Conservation (phyloP, 2,888 invertebrate genomes). For the Cancer borealis region DNA sequence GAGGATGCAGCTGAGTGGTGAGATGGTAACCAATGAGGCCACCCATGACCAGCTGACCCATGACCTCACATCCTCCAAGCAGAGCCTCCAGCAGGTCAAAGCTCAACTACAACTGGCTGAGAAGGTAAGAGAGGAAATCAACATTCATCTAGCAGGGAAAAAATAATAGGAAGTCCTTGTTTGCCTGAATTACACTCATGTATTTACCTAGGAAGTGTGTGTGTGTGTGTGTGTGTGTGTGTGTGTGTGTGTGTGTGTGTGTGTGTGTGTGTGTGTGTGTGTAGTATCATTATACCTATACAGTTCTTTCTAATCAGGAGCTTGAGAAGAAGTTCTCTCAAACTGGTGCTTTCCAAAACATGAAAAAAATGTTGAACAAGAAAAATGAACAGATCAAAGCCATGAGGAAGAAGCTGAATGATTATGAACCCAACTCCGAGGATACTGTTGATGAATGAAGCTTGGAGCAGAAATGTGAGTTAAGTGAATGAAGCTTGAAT, state of each 20-base stretch:
- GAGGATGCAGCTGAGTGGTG: constrained; percentile 65
- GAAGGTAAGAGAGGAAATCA: constrained; percentile 62
- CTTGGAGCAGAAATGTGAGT: background rate
- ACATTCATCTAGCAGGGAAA: background rate
- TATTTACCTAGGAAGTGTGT: no score
- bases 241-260: constrained; percentile 34
- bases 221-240: background rate
- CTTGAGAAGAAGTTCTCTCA: constrained; percentile 83
- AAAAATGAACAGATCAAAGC: constrained; percentile 83
- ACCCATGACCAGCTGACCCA: constrained; percentile 56
- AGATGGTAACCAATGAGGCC: constrained; percentile 57
- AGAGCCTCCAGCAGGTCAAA: constrained; percentile 69
- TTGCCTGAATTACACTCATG: no score
- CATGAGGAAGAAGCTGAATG: constrained; percentile 79
- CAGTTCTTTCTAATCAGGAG: constrained; percentile 80
- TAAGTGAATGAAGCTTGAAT: no score
- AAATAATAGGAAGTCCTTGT: no score
- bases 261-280: background rate
- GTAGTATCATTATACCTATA: background rate
- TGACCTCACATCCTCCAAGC: constrained; percentile 63
- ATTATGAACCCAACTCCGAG: constrained; percentile 61
- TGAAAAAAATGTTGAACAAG: constrained; percentile 83
- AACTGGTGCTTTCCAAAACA: constrained; percentile 83
- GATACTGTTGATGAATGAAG: constrained; percentile 47
- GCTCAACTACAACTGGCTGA: constrained; percentile 76